Evolutionary conservation across 1,140 invertebrate genomes (phyloP).

Genomic region (Musca vetustissima): DNA sequence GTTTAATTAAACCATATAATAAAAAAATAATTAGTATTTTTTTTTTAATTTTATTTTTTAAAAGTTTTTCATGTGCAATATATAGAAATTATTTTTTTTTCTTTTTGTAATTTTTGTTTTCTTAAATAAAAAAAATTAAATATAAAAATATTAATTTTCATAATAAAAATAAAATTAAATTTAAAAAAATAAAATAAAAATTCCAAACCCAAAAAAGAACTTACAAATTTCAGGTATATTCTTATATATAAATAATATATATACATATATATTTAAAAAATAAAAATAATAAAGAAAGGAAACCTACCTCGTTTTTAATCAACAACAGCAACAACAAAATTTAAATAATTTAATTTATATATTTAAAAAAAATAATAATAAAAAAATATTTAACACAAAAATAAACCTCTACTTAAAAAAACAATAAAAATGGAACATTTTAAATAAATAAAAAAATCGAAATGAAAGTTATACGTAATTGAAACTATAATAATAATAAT

Average conservation of each 20-base stretch:
- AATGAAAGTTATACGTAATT: conserved; percentile 23
- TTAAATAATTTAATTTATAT: neutral
- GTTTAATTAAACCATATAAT: neutral
- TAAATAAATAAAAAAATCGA: too few relatives aligned
- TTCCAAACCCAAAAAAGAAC: neutral
- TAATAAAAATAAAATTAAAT: neutral
- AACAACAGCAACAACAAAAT: neutral
- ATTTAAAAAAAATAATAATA: neutral
- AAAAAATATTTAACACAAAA: conserved; percentile 5
- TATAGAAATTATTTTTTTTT: neutral
- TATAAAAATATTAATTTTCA: neutral
- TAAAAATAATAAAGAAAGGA: neutral
- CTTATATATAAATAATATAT: neutral
- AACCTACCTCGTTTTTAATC: conserved; percentile 20
- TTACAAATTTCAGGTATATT: too few relatives aligned
- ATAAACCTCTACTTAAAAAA: too few relatives aligned
- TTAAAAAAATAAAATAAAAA: conserved; percentile 7
- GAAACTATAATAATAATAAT: conserved; percentile 4
- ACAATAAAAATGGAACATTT: too few relatives aligned
- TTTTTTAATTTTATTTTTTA: neutral
- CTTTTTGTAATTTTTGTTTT: neutral
- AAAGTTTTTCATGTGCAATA: neutral
- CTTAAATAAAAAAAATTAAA: neutral
- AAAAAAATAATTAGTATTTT: neutral
- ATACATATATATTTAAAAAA: neutral